These are phyloP conservation scores for Symphodus melops DNA, from an alignment of 2,113 vertebrate genomes.

Conservation along the genomic window DNA sequence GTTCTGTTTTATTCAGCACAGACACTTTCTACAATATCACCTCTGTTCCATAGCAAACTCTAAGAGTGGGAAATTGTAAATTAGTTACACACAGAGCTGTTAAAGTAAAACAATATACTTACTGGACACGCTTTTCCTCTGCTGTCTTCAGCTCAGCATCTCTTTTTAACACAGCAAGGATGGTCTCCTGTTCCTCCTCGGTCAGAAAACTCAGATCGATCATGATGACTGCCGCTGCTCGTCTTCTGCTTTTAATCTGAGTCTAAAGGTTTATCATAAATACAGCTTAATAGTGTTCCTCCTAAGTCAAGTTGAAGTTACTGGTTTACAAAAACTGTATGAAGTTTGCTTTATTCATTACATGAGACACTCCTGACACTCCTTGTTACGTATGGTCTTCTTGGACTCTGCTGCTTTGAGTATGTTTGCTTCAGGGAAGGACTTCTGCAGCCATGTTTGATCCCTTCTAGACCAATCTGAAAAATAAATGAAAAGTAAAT, in stretches of 20 bases:
- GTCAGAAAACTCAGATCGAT: slow-evolving; percentile 95
- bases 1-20: background rate
- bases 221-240: slow-evolving; percentile 79
- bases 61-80: background rate
- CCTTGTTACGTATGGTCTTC: background rate
- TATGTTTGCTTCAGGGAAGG: background rate
- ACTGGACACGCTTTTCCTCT: slow-evolving; percentile 92
- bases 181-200: slow-evolving; percentile 90
- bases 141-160: slow-evolving; percentile 89
- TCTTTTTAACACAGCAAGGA: slow-evolving; percentile 90
- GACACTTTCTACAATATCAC: background rate
- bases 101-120: slow-evolving; percentile 48
- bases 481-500: background rate
- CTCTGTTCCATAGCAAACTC: background rate
- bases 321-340: background rate
- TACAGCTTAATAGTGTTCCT: background rate
- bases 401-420: background rate
- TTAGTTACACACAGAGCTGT: background rate
- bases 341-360: background rate
- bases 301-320: background rate
- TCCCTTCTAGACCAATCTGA: background rate
- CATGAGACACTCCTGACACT: background rate
- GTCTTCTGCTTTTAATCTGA: background rate
- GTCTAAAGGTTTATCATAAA: background rate
- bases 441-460: background rate